These are phyloP conservation scores for Lates japonicus DNA, from an alignment of 2,797 vertebrate genomes.

Conservation along the genomic window DNA sequence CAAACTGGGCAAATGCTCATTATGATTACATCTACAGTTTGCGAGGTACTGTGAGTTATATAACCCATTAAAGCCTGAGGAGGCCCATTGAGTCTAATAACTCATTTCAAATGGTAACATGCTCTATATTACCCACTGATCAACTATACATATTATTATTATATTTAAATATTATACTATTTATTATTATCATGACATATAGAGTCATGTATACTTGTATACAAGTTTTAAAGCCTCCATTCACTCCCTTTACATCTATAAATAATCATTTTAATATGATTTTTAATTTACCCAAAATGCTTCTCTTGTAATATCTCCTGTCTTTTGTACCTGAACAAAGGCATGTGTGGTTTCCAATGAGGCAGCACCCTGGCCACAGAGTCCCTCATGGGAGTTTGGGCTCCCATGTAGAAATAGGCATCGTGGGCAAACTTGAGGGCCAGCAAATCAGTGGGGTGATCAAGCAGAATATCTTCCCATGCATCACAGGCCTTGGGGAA, in stretches of 20 bases:
- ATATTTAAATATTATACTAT: too few species aligned
- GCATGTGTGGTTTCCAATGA: slow-evolving; percentile 91
- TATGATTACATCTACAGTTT: background rate
- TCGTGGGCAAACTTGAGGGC: slow-evolving; percentile 95
- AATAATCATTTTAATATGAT: background rate
- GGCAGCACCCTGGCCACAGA: slow-evolving; percentile 92
- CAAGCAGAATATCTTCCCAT: slow-evolving; percentile 93
- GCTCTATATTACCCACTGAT: too few species aligned
- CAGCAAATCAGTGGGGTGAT: slow-evolving; percentile 93
- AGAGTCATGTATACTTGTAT: background rate
- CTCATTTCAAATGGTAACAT: background rate
- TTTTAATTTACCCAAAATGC: background rate
- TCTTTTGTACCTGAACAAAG: slow-evolving; percentile 88
- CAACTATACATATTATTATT: background rate
- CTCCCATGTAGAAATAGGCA: slow-evolving; percentile 92
- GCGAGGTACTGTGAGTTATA: background rate
- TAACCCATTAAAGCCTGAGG: background rate
- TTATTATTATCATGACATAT: background rate
- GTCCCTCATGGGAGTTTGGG: slow-evolving; percentile 90
- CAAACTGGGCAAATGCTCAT: background rate
- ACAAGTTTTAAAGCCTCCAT: background rate
- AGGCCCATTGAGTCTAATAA: background rate
- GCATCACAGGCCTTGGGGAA: slow-evolving; percentile 86
- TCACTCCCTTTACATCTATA: background rate
- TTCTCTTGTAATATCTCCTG: background rate